Evolutionary conservation across 2,113 vertebrate species (phyloP).

Genomic region (Psephotus haematonotus): DNA sequence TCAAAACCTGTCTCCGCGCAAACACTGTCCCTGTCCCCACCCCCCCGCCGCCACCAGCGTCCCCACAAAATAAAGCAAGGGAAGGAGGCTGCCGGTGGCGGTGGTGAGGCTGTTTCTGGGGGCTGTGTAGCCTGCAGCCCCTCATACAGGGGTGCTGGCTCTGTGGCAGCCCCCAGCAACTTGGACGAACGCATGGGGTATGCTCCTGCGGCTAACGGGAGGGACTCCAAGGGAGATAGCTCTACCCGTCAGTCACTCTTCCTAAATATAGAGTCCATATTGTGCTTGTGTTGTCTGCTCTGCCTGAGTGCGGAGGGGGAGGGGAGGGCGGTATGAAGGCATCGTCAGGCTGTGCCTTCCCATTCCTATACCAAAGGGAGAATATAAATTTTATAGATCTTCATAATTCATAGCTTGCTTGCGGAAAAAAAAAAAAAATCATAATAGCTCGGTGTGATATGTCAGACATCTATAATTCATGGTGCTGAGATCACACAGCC

Average conservation of each 20-base stretch:
- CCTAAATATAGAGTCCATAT: neutral
- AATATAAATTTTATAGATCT: conserved; percentile 52
- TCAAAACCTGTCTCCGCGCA: neutral
- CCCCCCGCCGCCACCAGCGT: too few relatives aligned
- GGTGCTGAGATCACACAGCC: conserved; percentile 49
- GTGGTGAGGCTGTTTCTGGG: fast-evolving
- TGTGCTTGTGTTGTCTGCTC: neutral
- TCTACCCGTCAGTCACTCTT: neutral
- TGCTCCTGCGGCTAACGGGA: fast-evolving
- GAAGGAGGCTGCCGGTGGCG: neutral
- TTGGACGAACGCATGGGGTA: fast-evolving
- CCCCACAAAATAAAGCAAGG: neutral
- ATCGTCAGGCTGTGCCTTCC: neutral
- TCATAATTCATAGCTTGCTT: conserved; percentile 70
- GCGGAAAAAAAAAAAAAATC: conserved; percentile 69
- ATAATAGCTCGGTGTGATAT: conserved; percentile 76
- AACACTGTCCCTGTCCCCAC: too few relatives aligned
- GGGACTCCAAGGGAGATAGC: neutral
- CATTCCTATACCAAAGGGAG: neutral
- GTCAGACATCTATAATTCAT: conserved; percentile 73
- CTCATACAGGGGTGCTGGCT: fast-evolving
- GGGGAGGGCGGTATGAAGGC: neutral
- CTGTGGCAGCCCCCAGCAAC: fast-evolving
- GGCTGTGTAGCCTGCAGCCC: fast-evolving
- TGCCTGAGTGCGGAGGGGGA: fast-evolving